Evolutionary conservation across 2,113 vertebrate genomes (phyloP).

Genomic region (Clarias gariepinus): DNA sequence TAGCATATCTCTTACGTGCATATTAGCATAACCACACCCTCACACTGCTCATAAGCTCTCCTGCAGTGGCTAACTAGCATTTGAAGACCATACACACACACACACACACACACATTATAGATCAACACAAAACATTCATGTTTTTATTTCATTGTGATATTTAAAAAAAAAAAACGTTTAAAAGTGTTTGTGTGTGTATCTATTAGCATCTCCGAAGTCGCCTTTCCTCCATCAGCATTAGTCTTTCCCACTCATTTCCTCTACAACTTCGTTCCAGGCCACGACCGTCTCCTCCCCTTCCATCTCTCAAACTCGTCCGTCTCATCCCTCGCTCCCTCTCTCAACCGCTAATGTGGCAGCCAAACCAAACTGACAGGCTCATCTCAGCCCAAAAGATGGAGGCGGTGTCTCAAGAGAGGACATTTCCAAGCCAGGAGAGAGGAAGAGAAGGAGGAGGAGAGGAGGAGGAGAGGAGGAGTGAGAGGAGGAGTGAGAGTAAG

Average conservation of each 20-base stretch:
- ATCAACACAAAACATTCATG: neutral
- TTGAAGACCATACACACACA: conserved; percentile 56
- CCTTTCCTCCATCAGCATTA: conserved; percentile 91
- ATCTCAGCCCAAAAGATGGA: conserved; percentile 88
- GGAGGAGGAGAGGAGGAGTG: conserved; percentile 72
- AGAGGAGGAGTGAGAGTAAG: conserved; percentile 83
- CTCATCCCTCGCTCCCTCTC: conserved; percentile 38
- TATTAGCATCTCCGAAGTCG: neutral
- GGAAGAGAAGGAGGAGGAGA: conserved; percentile 63
- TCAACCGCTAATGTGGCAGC: conserved; percentile 85
- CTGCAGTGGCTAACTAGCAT: conserved; percentile 64
- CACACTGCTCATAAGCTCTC: conserved; percentile 81
- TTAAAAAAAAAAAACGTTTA: too few relatives aligned
- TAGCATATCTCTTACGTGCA: conserved; percentile 62
- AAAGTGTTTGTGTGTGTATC: neutral
- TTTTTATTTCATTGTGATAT: neutral
- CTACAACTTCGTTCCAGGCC: conserved; percentile 75
- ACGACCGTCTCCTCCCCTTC: conserved; percentile 64
- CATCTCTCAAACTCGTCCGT: conserved; percentile 65
- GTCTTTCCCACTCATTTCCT: conserved; percentile 82
- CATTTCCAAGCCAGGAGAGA: conserved; percentile 86
- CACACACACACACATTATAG: conserved; percentile 30
- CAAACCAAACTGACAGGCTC: conserved; percentile 97
- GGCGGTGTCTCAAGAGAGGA: conserved; percentile 84
- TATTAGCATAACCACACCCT: conserved; percentile 64